Base-by-base conservation (phyloP, 2,888 invertebrate genomes). In the Baccha elongata region DNA sequence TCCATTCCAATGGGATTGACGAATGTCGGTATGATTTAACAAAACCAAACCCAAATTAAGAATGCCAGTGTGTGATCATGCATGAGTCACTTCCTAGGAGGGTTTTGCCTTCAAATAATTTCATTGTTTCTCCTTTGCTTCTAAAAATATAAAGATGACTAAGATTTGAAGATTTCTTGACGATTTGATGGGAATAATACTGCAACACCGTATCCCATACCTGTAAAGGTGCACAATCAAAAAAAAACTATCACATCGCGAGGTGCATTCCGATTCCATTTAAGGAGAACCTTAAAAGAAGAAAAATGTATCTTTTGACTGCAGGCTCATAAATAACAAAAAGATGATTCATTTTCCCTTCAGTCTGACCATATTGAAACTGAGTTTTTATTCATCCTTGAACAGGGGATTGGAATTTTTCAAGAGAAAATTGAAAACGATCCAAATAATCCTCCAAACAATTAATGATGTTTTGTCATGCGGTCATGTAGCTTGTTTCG, bases 81-180 rank as follows among this genome's bases (percentile, higher is more conserved):
- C 23, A 71, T 81, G 81, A 81, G 52, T 81, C 81, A 81, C 19
- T 76, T 71, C 65, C 76, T 64, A 68, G 80, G 81, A 65, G 29
- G n/a, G n/a, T n/a, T n/a, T 76, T 71, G 44, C 69, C 76, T 71
- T 67, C 65, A 48, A 52, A 53, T 32, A 81, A 81, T 72, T 72
- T 67, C 52, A 8, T 40, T 64, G 26, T 32, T 35, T 26, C 42
- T 52, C n/a, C 23, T 23, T 7, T 23, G 1, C 48, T 8, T 71
- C 69, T 81, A 75, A 58, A 65, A 58, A 65, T 50, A 68, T 74
- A 80, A 48, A 73, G 23, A 64, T 80, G 74, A 74, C 74, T 69
- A 60, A 74, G 44, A 37, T 64, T 52, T 44, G 37, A 72, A 50
- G 65, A 78, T 64, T 29, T 65, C 46, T 48, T 29, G 35, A 17